Conservation (phyloP, 2,113 vertebrate species). For the Cryptotis parvus region DNA sequence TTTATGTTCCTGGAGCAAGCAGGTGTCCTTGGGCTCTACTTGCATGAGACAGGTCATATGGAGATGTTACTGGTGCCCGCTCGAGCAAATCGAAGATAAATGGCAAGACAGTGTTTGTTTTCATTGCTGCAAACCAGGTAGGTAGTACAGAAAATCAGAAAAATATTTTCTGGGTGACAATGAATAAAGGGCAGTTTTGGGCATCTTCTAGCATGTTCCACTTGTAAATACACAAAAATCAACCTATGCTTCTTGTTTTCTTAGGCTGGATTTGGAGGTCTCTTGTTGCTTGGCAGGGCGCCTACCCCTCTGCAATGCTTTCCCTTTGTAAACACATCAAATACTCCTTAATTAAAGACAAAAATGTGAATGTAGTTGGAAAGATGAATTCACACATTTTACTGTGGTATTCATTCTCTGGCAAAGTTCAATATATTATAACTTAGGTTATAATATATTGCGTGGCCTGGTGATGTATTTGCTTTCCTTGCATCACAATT, state of each 20-base stretch:
- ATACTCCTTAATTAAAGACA: slow-evolving; percentile 36
- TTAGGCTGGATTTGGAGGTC: slow-evolving; percentile 27
- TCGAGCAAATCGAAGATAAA: too few species aligned
- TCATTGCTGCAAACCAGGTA: not conserved
- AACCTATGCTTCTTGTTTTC: not conserved
- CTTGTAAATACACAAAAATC: not conserved
- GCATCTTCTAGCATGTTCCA: not conserved
- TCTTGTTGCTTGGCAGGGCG: not conserved
- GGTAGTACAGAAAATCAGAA: slow-evolving; percentile 24
- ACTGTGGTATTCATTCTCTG: slow-evolving; percentile 12
- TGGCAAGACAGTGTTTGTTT: too few species aligned
- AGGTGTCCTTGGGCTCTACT: too few species aligned
- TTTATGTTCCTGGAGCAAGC: too few species aligned
- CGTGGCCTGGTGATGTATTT: not conserved
- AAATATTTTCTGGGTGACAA: not conserved
- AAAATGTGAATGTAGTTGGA: slow-evolving; percentile 32
- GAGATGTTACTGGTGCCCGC: too few species aligned
- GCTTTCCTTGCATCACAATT: not conserved
- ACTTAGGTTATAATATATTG: not conserved
- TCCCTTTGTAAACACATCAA: not conserved
- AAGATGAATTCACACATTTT: not conserved
- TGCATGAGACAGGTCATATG: too few species aligned
- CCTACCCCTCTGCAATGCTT: not conserved
- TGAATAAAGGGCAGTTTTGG: not conserved
- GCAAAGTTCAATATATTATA: not conserved